Evolutionary conservation across 2,113 vertebrate species (phyloP), one percentile per base, ranked within the genome.

Genomic region (Aramus guarauna): DNA sequence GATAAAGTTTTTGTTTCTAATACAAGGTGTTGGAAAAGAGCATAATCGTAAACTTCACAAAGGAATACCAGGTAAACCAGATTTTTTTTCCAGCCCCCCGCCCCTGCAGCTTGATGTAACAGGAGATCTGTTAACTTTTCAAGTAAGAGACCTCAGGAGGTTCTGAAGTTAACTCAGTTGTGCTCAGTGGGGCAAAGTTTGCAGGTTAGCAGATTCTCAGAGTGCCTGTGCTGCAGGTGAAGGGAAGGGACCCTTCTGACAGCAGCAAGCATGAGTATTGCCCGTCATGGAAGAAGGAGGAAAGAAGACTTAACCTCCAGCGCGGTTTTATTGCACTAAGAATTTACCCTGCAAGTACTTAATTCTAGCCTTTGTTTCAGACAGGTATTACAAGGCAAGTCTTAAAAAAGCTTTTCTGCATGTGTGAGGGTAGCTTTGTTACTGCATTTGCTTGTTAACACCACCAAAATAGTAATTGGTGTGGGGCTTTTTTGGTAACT

Each of bases 401-500:
- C 23, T 64, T 67, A 8, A 39, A 76, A 86, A 63, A 36, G 16
- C 27, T 64, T 56, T 60, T 27, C 21, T 64, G 23, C 6, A 3
- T 19, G 1, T 64, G 2, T 48, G 11, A 82, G 7, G 2, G 15
- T 66, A 12, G 20, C 43, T 85, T 79, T 81, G 1, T 72, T 62
- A 62, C 19, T 71, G 19, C 1, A 1, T 15, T 72, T 45, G 4
- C 45, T 76, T 60, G 16, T 64, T 73, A 67, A 56, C 5, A 24
- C 29, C 18, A 9, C 12, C 19, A n/a, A 50, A 88, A 24, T 18
- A 58, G 36, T 45, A 8, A 58, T 6, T 3, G 8, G 29, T 53
- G 8, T 0, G 4, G 10, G 18, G 0, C 1, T 62, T 73, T 83
- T 53, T 50, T 27, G n/a, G 15, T 89, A 27, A n/a, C 15, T 76